Base-by-base conservation (phyloP, 2,113 vertebrate genomes). In the Theristicus caerulescens region DNA sequence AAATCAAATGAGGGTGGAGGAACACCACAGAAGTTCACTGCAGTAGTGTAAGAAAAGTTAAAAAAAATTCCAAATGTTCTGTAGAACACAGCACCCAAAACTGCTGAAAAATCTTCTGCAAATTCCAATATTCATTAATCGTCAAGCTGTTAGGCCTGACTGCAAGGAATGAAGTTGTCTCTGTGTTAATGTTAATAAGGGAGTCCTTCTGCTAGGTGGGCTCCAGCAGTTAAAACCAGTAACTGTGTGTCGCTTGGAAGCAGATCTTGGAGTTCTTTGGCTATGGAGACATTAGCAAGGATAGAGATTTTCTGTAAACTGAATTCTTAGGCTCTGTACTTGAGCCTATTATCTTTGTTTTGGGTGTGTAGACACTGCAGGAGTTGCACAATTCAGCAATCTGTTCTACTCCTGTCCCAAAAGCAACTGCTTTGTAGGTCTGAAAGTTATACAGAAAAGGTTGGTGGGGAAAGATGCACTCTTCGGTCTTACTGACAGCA, bases 1-100 rank as follows among this genome's bases (percentile, higher is more conserved):
- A 81, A 57, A 51, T 34, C 5, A 36, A 40, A 29, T n/a, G 3
- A 3, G 7, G 1, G 2, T 32, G 5, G 13, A 0, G 0, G 54
- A 92, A 61, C 5, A 4, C 21, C 29, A 44, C 7, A 44, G 57
- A 88, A 55, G 1, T 74, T 92, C 54, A 57, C 14, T 69, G 49
- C 17, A 61, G 9, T 25, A 72, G 21, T 25, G 10, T 16, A 61
- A 76, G 14, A 9, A 34, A 70, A 55, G 15, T 40, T 65, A 57
- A 22, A 80, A 69, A 80, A 51, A 58, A 22, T 4, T 25, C 14
- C 8, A 46, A 58, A 46, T 34, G 3, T 66, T 83, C 46, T 66
- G 21, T 22, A 69, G 4, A 1, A 3, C 15, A 54, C 32, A 77
- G 11, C n/a, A 67, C 5, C 3, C 16, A 81, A 66, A 86, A 76